Percentiles rank a stretch among this genome's conserved stretches.
phyloP scores from a whole-genome alignment of 2,888 invertebrate genomes.

The Steromphala cineraria region DNA sequence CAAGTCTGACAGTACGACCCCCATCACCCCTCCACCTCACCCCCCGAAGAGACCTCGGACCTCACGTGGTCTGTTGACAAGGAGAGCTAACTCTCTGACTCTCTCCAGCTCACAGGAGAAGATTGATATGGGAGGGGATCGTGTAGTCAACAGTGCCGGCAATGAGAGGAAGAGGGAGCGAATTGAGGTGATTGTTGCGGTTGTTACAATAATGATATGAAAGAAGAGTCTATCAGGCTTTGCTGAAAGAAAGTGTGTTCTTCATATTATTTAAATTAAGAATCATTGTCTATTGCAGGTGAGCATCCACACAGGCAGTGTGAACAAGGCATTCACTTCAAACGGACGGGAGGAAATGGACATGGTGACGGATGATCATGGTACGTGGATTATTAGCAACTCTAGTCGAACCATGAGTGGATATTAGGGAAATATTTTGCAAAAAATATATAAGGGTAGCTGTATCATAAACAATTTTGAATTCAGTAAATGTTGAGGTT shows the following conservation, averaged over 20 bases:
- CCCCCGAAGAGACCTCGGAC: constrained; percentile 66
- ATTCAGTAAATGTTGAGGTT: no score
- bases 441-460: no score
- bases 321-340: constrained; percentile 28
- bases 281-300: constrained; percentile 44
- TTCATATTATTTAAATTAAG: no score
- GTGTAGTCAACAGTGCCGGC: constrained; percentile 54
- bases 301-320: constrained; percentile 36
- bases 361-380: constrained; percentile 56
- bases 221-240: not conserved
- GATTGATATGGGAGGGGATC: constrained; percentile 23
- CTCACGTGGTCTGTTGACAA: constrained; percentile 46
- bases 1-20: constrained; percentile 42
- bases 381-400: not conserved
- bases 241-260: not conserved
- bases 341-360: constrained; percentile 46
- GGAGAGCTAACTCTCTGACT: constrained; percentile 61
- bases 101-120: constrained; percentile 33
- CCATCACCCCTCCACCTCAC: constrained; percentile 64
- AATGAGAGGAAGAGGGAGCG: constrained; percentile 57
- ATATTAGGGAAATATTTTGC: no score
- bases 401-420: no score
- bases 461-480: no score
- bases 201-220: no score
- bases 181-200: constrained; percentile 48